Evolutionary conservation across 2,888 invertebrate genomes (phyloP), one percentile per base, ranked within the genome.

Genomic region (Luffia ferchaultella): DNA sequence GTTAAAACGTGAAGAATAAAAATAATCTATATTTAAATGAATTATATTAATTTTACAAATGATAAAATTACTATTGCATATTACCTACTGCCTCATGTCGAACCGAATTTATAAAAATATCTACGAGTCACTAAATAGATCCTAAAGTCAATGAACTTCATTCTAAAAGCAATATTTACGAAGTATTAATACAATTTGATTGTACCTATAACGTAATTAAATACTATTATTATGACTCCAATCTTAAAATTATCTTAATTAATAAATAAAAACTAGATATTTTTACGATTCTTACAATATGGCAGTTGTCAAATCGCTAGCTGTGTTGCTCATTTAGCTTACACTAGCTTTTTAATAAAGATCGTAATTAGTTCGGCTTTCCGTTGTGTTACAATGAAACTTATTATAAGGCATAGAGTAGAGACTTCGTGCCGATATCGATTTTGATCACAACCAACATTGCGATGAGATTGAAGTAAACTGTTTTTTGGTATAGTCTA

Each of bases 231-330:
- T 76, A 80, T 83, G 82, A 82, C 82, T 82, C 73, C 71, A 76
- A 75, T 18, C 76, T 78, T 79, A 78, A 70, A 56, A 58, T 64
- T 63, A 61, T 42, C 58, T 52, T 56, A 61, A 62, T 54, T 52
- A 42, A 53, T 54, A 55, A 55, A 56, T 54, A 56, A 59, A 64
- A 74, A 68, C 68, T 70, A 67, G 66, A 64, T 64, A 73, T 59
- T 67, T 61, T 72, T 78, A 12, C 43, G 63, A 68, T 76, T 62
- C 78, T 82, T 80, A 83, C 73, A 74, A 73, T 83, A 83, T 83
- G 83, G 83, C 83, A 82, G 83, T 83, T 77, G 74, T 79, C 76
- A 73, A 74, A 73, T 76, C 69, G 79, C 78, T 83, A 83, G 82
- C 82, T 76, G 77, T 73, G 76, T 79, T 79, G 77, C 69, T 65